Evolutionary conservation across 2,888 invertebrate genomes (phyloP), one percentile per base, ranked within the genome.

Genomic region (Cantharis flavilabris): DNA sequence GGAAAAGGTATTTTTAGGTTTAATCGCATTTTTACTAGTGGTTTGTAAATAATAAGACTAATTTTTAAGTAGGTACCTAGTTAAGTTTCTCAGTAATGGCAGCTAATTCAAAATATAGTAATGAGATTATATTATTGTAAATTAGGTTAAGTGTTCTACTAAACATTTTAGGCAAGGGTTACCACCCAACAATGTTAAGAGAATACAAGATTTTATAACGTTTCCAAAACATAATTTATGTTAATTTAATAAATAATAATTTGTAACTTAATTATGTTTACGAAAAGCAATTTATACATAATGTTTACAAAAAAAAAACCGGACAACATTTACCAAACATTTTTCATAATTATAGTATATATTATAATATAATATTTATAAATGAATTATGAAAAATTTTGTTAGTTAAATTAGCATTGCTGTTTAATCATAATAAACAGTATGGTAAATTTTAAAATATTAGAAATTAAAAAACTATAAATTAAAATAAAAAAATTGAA

Each of bases 71-170:
- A 49, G 49, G 49, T 49, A n/a, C 1, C 23, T 23, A 26, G 9
- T 49, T 49, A 49, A n/a, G 49, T 49, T 49, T 49, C 18, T 18
- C 5, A 64, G 11, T 64, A 64, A 64, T 64, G 18, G 18, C 13
- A 16, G 65, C 26, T 26, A 67, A 63, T 18, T 16, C 11, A 18
- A 23, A 67, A 67, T 67, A 23, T 67, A 23, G 13, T 67, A 62
- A 73, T 26, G n/a, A 62, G 26, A 26, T 69, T 73, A 28, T 62
- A 23, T 33, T 18, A 16, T 62, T 73, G 16, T 30, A 74, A 74
- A 74, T 74, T 74, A 70, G 64, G 70, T 74, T 70, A 74, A 74
- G 64, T 70, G 64, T 70, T 49, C n/a, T 20, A 33, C 62, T 33
- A 49, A 74, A 74, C 62, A 74, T 74, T 69, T 70, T 33, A 13